Evolutionary conservation across 2,888 invertebrate species (phyloP).

Genomic region (Halictus quadricinctus): DNA sequence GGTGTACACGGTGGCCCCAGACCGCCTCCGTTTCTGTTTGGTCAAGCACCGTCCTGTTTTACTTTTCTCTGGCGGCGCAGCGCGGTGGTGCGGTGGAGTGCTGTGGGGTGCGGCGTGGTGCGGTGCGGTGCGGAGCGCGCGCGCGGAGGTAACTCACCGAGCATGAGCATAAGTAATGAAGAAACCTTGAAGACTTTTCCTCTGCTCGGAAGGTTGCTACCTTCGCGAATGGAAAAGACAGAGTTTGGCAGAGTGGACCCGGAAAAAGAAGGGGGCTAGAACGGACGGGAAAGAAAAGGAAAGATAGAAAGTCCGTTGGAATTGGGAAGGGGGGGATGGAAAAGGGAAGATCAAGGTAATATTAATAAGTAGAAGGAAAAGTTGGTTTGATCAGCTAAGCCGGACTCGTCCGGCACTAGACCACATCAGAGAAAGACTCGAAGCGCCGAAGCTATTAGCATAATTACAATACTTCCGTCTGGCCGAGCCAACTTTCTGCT

Average conservation of each 20-base stretch:
- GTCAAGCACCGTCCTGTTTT: constrained; percentile 52
- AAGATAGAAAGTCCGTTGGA: neutral
- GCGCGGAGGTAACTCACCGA: constrained; percentile 37
- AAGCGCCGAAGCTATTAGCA: constrained; percentile 81
- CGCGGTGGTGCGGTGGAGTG: neutral
- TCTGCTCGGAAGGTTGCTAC: constrained; percentile 48
- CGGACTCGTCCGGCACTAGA: constrained; percentile 67
- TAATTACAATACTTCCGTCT: constrained; percentile 82
- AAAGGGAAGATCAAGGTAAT: constrained; percentile 73
- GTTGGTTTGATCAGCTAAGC: constrained; percentile 81
- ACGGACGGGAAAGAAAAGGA: neutral
- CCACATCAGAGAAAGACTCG: constrained; percentile 79
- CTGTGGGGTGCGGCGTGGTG: too few species aligned
- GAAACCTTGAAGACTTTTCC: constrained; percentile 66
- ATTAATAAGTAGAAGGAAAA: constrained; percentile 82
- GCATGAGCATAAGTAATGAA: constrained; percentile 65
- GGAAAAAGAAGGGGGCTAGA: neutral
- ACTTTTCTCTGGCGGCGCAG: constrained; percentile 16
- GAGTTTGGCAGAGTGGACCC: constrained; percentile 35
- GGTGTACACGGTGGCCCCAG: constrained; percentile 26
- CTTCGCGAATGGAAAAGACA: constrained; percentile 33
- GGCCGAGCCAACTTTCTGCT: constrained; percentile 79
- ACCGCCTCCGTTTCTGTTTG: constrained; percentile 35
- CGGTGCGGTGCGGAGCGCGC: too few species aligned
- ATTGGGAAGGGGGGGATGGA: neutral